Conservation (phyloP, 2,113 vertebrate genomes). For the Tenrec ecaudatus region DNA sequence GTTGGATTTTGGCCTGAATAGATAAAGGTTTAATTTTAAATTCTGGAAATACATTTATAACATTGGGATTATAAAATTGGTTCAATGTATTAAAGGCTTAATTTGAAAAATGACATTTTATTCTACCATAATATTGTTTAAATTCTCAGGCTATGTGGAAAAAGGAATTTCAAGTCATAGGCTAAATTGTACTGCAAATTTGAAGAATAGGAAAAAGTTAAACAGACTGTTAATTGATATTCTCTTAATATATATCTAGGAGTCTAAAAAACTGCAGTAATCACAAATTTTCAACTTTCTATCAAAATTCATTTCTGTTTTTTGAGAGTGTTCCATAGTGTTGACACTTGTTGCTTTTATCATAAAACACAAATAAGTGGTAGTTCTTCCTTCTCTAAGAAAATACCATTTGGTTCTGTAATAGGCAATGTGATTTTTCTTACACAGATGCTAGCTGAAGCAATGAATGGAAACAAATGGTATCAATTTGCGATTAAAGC, state of each 20-base stretch:
- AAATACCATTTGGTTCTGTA: constrained; percentile 60
- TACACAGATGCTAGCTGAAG: constrained; percentile 62
- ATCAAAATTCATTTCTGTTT: constrained; percentile 15
- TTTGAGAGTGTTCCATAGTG: constrained; percentile 19
- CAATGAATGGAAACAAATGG: constrained; percentile 60
- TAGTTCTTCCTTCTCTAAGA: constrained; percentile 58
- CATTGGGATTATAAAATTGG: not conserved
- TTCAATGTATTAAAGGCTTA: not conserved
- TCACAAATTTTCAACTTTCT: constrained; percentile 42
- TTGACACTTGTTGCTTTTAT: constrained; percentile 51
- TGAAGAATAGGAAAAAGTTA: not conserved
- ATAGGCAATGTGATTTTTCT: constrained; percentile 61
- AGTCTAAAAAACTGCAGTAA: constrained; percentile 3
- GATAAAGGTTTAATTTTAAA: too few species aligned
- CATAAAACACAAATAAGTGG: constrained; percentile 54
- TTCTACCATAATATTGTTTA: not conserved
- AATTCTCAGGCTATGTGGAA: not conserved
- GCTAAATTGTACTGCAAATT: not conserved
- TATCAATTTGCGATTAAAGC: constrained; percentile 36
- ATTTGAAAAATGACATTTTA: not conserved
- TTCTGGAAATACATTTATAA: too few species aligned
- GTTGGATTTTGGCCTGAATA: too few species aligned
- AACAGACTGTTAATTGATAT: not conserved
- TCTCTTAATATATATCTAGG: constrained; percentile 5
- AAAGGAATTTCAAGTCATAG: not conserved